phyloP scores from a whole-genome alignment of 2,888 invertebrate genomes.

The Anthrax anthrax region DNA sequence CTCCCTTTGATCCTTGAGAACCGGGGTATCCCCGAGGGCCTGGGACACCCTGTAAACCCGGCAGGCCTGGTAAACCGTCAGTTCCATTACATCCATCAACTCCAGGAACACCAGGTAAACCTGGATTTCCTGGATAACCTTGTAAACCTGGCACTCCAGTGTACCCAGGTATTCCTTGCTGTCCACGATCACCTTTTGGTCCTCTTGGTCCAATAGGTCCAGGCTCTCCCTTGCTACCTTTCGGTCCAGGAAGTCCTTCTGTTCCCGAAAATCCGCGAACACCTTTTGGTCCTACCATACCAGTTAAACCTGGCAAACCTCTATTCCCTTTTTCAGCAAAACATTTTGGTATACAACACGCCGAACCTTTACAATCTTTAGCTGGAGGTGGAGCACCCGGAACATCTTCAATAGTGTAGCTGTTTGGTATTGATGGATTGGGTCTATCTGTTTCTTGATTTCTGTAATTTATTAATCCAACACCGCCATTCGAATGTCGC shows the following conservation, averaged over 20 bases:
- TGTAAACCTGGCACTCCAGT: constrained; percentile 47
- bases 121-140: constrained; percentile 34
- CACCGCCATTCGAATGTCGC: constrained; percentile 24
- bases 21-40: constrained; percentile 62
- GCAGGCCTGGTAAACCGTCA: constrained; percentile 62
- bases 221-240: constrained; percentile 77
- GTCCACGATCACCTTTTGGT: constrained; percentile 71
- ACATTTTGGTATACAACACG: constrained; percentile 70
- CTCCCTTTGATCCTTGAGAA: constrained; percentile 38
- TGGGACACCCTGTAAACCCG: constrained; percentile 52
- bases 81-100: constrained; percentile 94
- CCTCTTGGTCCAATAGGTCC: constrained; percentile 72
- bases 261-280: constrained; percentile 66
- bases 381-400: constrained; percentile 32
- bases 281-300: constrained; percentile 59
- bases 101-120: constrained; percentile 68
- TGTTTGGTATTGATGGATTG: constrained; percentile 20
- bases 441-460: constrained; percentile 10
- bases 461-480: constrained; percentile 22
- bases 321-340: constrained; percentile 76
- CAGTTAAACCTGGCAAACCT: constrained; percentile 59
- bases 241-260: constrained; percentile 74
- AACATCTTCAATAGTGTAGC: constrained; percentile 29
- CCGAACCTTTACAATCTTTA: constrained; percentile 49
- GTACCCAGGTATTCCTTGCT: constrained; percentile 76